These are phyloP conservation scores for Gavialis gangeticus DNA, from an alignment of 2,113 vertebrate species.

Conservation along the genomic window DNA sequence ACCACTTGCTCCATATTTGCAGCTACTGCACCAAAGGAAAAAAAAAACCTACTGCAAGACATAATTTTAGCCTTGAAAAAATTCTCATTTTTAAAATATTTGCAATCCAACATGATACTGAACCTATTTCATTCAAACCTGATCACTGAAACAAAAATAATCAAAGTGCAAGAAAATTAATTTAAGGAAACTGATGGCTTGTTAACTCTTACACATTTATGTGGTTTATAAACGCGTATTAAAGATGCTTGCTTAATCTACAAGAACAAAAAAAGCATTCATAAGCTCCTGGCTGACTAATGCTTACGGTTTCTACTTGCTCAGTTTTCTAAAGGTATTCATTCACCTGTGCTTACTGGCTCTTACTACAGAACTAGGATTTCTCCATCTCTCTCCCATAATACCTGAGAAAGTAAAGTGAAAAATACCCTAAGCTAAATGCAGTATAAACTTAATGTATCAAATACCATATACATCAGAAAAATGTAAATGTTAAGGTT, in stretches of 20 bases:
- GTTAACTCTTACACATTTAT: not conserved
- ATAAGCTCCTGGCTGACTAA: not conserved
- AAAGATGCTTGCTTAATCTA: not conserved
- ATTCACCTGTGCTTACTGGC: not conserved
- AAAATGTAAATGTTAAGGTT: not conserved
- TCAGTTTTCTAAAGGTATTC: not conserved
- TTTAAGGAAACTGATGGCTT: not conserved
- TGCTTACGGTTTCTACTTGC: fast-evolving
- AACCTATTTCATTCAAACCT: not conserved
- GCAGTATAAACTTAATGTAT: not conserved
- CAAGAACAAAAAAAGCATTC: not conserved
- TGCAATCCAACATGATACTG: not conserved
- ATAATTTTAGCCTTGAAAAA: not conserved
- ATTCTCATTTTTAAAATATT: not conserved
- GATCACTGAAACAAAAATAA: not conserved
- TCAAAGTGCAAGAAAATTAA: not conserved
- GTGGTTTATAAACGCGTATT: not conserved
- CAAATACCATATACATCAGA: not conserved
- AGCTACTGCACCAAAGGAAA: not conserved
- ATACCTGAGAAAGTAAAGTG: not conserved
- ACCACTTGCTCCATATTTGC: not conserved
- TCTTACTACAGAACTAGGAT: not conserved
- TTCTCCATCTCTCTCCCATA: not conserved
- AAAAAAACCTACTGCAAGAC: not conserved
- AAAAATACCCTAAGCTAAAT: not conserved